Base-by-base conservation (phyloP, 2,888 invertebrate genomes). In the Tinea trinotella region DNA sequence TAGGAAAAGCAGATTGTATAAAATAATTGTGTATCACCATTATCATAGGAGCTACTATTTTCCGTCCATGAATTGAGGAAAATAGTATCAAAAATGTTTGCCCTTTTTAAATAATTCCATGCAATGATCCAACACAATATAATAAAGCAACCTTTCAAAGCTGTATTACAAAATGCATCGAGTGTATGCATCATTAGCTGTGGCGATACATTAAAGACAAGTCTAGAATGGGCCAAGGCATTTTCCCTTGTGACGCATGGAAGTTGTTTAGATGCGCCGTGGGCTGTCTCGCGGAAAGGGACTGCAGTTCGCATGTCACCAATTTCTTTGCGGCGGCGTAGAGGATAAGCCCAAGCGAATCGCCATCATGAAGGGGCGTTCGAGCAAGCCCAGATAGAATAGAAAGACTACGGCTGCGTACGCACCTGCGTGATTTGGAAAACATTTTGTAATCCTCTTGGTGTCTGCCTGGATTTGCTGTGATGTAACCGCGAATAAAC, bases 341-440 rank as follows among this genome's bases (percentile, higher is more conserved):
- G 79, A 85, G 82, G 80, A 75, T 78, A 81, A 78, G 74, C 76
- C 81, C 76, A 86, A 85, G 83, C 80, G 84, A 85, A 83, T 84
- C 83, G 83, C 82, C 82, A 82, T 76, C 79, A 85, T 83, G 84
- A 76, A 80, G 75, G 82, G 36, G 88, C 87, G 88, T 89, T 90
- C 89, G 94, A 93, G 93, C 94, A 94, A 91, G 92, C 93, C 90
- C 93, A 93, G 93, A 93, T 90, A 90, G 91, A 89, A 90, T 89
- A 89, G 90, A 89, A 87, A 89, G 91, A 91, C 90, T 92, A 93
- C 93, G 94, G 90, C 95, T 95, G 95, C 95, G 95, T 95, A 94
- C 94, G 95, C 94, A 95, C 95, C 94, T 95, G 93, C 93, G 93
- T 93, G 92, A 83, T 85, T 84, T 81, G 83, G 78, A 74, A 77